phyloP scores from a whole-genome alignment of 2,113 vertebrate genomes.

The Puntigrus tetrazona region DNA sequence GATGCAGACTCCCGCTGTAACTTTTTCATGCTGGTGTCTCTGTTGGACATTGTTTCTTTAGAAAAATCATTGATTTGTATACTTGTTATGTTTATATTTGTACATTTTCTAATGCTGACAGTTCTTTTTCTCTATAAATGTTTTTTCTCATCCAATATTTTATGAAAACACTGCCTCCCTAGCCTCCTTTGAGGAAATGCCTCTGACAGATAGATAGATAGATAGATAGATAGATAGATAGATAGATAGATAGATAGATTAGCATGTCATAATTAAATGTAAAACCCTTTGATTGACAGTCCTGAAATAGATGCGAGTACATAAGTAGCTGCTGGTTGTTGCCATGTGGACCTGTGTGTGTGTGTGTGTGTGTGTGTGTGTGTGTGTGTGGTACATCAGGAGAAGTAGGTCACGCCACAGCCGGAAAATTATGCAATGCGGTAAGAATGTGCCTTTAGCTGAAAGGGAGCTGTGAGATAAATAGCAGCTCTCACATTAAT shows the following conservation, averaged over 20 bases:
- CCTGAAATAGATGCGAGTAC: background rate
- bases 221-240: no score
- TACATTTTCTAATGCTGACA: no score
- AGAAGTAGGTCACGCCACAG: conserved; percentile 55
- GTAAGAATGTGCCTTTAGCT: conserved; percentile 49
- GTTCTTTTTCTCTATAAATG: no score
- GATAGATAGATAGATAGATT: background rate
- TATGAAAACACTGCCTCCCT: no score
- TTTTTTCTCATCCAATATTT: no score
- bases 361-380: conserved; percentile 7
- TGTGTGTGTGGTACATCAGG: conserved; percentile 20
- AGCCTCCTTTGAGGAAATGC: no score
- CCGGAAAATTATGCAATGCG: conserved; percentile 55
- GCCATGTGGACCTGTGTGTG: background rate
- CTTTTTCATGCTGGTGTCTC: no score
- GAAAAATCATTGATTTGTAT: no score
- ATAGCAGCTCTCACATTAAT: conserved; percentile 42
- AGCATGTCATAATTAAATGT: background rate
- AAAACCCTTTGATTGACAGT: background rate
- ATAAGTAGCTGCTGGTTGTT: conserved; percentile 1
- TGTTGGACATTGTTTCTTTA: no score
- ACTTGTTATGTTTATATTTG: no score
- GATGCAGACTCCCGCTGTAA: no score
- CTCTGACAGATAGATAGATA: no score
- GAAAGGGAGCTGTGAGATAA: conserved; percentile 38